Evolutionary conservation across 2,888 invertebrate genomes (phyloP).

Genomic region (Caenorhabditis becei): DNA sequence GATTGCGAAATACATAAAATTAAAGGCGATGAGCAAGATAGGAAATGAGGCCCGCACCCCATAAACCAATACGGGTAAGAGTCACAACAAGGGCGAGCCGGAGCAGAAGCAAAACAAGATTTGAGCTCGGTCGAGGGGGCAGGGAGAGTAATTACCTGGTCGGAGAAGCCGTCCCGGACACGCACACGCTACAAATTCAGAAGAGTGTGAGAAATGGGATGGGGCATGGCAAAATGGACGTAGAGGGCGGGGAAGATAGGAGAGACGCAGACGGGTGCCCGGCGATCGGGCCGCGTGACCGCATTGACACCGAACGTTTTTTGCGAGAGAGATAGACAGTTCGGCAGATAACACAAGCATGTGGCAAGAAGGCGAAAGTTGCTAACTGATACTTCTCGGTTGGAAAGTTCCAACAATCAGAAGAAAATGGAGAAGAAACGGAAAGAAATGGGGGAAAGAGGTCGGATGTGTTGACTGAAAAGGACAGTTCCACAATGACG

Average conservation of each 20-base stretch:
- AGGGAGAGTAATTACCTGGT: constrained; percentile 34
- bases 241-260: constrained; percentile 5
- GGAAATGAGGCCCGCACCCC: constrained; percentile 2
- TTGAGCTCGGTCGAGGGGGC: constrained; percentile 3
- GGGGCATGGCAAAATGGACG: constrained; percentile 23
- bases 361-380: background rate
- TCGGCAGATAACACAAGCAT: constrained; percentile 1
- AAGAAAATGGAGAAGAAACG: background rate
- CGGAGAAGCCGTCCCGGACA: background rate
- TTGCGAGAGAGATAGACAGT: constrained; percentile 26
- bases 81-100: constrained; percentile 2
- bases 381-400: background rate
- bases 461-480: background rate
- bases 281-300: constrained; percentile 34
- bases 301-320: constrained; percentile 44
- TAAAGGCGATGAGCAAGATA: constrained; percentile 27
- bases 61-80: constrained; percentile 1
- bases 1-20: constrained; percentile 31
- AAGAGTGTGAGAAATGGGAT: constrained; percentile 34
- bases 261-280: constrained; percentile 41
- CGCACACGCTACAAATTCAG: constrained; percentile 23
- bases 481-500: constrained; percentile 4
- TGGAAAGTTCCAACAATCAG: background rate
- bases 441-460: background rate
- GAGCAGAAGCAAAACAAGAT: background rate